phyloP scores from a whole-genome alignment of 2,113 vertebrate species.

The Phyllostomus discolor region DNA sequence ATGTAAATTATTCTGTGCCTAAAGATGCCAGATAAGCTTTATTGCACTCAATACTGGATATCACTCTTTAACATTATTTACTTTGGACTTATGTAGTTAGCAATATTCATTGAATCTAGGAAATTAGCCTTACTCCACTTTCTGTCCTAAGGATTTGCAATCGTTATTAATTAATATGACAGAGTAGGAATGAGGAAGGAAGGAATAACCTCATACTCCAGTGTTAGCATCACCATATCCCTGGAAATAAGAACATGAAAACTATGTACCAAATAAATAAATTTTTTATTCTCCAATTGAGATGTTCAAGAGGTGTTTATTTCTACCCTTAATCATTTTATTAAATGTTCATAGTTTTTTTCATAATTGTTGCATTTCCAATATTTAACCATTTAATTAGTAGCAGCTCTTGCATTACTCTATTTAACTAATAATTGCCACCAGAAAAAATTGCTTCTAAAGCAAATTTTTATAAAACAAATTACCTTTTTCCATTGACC shows the following conservation, averaged over 20 bases:
- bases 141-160: background rate
- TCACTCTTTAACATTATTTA: background rate
- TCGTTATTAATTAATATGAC: background rate
- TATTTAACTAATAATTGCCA: background rate
- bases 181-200: background rate
- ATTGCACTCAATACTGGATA: background rate
- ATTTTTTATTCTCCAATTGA: background rate
- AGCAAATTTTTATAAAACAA: slow-evolving; percentile 2
- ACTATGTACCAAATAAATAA: background rate
- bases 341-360: background rate
- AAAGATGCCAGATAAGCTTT: background rate
- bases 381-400: slow-evolving; percentile 7
- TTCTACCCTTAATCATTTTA: background rate
- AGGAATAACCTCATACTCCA: background rate
- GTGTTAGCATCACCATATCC: background rate
- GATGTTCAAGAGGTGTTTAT: background rate
- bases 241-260: background rate
- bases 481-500: background rate
- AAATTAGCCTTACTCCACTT: background rate
- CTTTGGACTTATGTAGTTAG: background rate
- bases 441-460: background rate
- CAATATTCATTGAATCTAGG: background rate
- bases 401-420: background rate
- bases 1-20: background rate
- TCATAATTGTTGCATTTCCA: background rate